phyloP scores from a whole-genome alignment of 1,140 invertebrate species.

The Aphaenogaster ashmeadi region DNA sequence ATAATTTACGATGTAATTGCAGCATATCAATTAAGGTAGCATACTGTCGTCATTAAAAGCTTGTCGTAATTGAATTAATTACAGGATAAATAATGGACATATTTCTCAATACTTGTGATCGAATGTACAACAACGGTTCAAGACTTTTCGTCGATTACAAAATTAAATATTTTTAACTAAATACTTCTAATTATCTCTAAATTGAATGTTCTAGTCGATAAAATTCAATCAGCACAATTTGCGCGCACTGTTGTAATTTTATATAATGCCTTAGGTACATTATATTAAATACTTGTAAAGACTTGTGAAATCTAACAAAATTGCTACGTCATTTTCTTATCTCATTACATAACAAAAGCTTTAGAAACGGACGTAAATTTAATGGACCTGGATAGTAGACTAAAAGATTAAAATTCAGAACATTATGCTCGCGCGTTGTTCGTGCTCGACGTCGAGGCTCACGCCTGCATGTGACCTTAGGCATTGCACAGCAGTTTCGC shows the following conservation, averaged over 20 bases:
- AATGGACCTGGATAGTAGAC: background rate
- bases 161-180: background rate
- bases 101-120: background rate
- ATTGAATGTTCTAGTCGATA: background rate
- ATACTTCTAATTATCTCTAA: background rate
- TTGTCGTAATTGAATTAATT: constrained; percentile 54
- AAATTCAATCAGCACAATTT: constrained; percentile 14
- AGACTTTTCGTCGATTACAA: background rate
- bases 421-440: background rate
- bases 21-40: constrained; percentile 35
- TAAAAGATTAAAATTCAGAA: background rate
- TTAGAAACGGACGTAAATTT: background rate
- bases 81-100: constrained; percentile 14
- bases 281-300: background rate
- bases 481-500: background rate
- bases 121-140: background rate
- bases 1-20: constrained; percentile 57
- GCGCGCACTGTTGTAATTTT: background rate
- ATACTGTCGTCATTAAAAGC: constrained; percentile 37
- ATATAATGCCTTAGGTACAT: background rate
- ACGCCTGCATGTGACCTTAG: background rate
- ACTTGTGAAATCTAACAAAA: background rate
- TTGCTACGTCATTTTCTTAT: background rate
- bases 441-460: background rate
- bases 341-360: background rate